Percentiles rank a stretch among this genome's conserved stretches.
Conservation (phyloP, 2,888 invertebrate genomes). For the Drosophila stalkeri region DNA sequence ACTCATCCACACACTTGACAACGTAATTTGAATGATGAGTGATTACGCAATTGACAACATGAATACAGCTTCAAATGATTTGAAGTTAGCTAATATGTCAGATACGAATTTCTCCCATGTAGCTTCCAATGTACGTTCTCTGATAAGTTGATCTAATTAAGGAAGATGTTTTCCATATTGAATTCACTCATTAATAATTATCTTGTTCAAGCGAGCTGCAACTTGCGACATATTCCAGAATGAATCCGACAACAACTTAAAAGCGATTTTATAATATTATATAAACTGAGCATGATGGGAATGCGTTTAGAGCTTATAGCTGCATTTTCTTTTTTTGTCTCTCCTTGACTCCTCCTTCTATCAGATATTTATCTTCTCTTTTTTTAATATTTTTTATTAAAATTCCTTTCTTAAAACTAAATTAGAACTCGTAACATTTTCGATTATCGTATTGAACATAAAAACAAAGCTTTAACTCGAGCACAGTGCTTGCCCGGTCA, state of each 20-base stretch:
- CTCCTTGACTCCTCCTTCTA: not conserved
- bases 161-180: not conserved
- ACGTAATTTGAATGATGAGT: not conserved
- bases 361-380: not conserved
- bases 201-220: not conserved
- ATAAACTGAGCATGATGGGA: no score
- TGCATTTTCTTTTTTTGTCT: not conserved
- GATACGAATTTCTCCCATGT: not conserved
- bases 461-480: conserved; percentile 47
- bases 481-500: not conserved
- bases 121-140: not conserved
- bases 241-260: no score
- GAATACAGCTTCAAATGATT: not conserved
- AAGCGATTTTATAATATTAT: no score
- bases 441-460: conserved; percentile 31
- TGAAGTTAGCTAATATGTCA: not conserved
- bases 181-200: not conserved
- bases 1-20: not conserved
- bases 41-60: not conserved
- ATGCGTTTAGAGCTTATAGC: no score
- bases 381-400: conserved; percentile 1
- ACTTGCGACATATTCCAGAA: no score
- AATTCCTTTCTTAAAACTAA: not conserved
- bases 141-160: not conserved
- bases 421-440: conserved; percentile 8